These are phyloP conservation scores for Chamaea fasciata DNA, from an alignment of 2,113 vertebrate genomes.

Conservation along the genomic window DNA sequence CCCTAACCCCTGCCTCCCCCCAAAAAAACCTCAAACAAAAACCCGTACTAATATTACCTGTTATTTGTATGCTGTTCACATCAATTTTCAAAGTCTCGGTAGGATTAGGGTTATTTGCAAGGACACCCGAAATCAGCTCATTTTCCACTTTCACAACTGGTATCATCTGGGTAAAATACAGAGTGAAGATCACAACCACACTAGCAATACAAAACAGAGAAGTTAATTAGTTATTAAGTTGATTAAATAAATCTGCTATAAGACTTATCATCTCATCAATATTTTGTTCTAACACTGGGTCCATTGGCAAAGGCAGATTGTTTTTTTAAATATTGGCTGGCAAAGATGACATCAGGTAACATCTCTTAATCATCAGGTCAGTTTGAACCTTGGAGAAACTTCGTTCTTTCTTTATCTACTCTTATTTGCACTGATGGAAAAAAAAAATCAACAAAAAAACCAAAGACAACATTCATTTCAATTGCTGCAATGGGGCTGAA, in stretches of 20 bases:
- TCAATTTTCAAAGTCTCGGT: slow-evolving; percentile 64
- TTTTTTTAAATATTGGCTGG: neutral
- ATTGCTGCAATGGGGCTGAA: neutral
- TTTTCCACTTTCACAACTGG: slow-evolving; percentile 53
- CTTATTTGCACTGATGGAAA: neutral
- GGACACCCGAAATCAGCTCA: slow-evolving; percentile 62
- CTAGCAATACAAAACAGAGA: slow-evolving; percentile 50
- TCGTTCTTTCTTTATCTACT: neutral
- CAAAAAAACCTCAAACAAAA: no score
- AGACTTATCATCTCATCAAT: neutral
- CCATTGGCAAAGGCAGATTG: neutral
- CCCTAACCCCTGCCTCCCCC: no score
- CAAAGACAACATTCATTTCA: neutral
- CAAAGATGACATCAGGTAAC: neutral
- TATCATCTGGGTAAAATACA: slow-evolving; percentile 62
- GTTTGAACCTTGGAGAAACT: neutral
- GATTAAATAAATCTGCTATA: neutral
- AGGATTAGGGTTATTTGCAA: slow-evolving; percentile 46
- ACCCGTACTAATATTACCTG: slow-evolving; percentile 67
- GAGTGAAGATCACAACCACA: slow-evolving; percentile 57
- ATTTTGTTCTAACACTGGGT: neutral
- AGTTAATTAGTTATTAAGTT: neutral
- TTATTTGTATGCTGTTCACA: slow-evolving; percentile 69
- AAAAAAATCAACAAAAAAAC: no score
- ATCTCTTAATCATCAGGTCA: neutral